A percentile compares a stretch with the other conserved stretches of the same genome.
These are phyloP conservation scores for Bradynema listronoti DNA, from an alignment of 1,140 invertebrate species.

Conservation along the genomic window DNA sequence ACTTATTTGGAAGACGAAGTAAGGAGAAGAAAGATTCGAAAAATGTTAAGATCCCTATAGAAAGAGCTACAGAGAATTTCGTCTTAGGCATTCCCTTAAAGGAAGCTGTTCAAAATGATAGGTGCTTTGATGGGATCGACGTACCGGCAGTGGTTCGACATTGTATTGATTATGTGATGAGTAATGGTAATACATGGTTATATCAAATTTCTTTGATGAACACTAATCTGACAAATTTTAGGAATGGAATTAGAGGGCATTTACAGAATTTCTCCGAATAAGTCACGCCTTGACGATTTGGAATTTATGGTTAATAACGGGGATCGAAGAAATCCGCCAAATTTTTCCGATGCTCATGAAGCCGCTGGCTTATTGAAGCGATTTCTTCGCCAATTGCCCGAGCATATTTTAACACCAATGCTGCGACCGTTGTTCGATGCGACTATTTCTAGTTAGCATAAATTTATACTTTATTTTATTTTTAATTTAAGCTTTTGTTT, in stretches of 20 bases:
- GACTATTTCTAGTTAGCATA: not conserved
- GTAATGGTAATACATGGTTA: not conserved
- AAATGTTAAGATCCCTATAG: not conserved
- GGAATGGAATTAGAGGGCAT: constrained; percentile 47
- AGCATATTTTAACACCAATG: constrained; percentile 20
- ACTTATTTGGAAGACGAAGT: constrained; percentile 22
- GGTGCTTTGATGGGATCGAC: constrained; percentile 41
- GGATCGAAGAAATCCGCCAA: not conserved
- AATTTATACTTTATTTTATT: constrained; percentile 1
- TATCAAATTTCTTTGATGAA: constrained; percentile 3
- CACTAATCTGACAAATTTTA: constrained; percentile 26
- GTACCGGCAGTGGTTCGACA: constrained; percentile 40
- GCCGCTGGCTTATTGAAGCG: constrained; percentile 45
- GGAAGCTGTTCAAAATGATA: constrained; percentile 33
- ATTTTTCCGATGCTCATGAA: constrained; percentile 38
- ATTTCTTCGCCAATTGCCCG: constrained; percentile 37
- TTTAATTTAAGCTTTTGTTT: constrained; percentile 1
- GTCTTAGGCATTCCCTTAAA: constrained; percentile 37
- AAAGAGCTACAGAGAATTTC: not conserved
- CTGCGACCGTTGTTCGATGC: constrained; percentile 20
- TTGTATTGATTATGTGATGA: constrained; percentile 45
- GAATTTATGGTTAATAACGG: constrained; percentile 30
- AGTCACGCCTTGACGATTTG: constrained; percentile 42
- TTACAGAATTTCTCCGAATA: constrained; percentile 45
- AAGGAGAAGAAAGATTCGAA: constrained; percentile 12